phyloP scores from a whole-genome alignment of 2,888 invertebrate species.

The Drepana falcataria region DNA sequence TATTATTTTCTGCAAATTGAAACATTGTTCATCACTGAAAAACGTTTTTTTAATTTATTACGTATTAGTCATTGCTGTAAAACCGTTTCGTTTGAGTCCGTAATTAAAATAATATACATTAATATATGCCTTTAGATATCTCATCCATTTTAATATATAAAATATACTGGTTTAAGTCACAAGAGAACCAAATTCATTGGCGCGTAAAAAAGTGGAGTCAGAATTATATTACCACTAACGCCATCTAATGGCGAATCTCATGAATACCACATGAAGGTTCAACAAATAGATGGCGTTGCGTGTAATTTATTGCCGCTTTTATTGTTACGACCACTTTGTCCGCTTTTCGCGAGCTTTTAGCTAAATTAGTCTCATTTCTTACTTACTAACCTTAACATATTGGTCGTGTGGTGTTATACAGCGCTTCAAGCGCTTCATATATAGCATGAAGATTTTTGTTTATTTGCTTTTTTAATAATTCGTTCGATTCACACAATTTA shows the following conservation, averaged over 20 bases:
- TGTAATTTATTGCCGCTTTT: conserved; percentile 56
- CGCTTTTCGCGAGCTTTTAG: conserved; percentile 60
- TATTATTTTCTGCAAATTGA: no score
- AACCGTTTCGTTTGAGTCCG: no score
- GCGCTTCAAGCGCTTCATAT: conserved; percentile 19
- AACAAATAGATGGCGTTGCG: conserved; percentile 56
- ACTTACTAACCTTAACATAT: conserved; percentile 46
- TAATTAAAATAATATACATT: no score
- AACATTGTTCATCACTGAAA: no score
- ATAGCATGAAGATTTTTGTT: no score
- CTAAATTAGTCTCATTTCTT: conserved; percentile 62
- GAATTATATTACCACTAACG: conserved; percentile 67
- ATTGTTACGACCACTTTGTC: conserved; percentile 57
- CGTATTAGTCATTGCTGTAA: no score
- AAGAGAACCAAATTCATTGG: background rate
- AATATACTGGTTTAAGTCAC: background rate
- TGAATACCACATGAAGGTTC: conserved; percentile 60
- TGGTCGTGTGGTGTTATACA: conserved; percentile 15
- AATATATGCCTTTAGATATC: no score
- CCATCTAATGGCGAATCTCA: conserved; percentile 58
- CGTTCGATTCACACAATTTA: background rate
- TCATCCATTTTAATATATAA: background rate
- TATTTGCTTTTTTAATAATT: background rate
- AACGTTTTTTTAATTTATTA: no score
- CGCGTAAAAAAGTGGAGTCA: conserved; percentile 1